A percentile compares a stretch with the other conserved stretches of the same genome.
These are phyloP conservation scores for Microplitis demolitor DNA, from an alignment of 1,140 invertebrate genomes.

Conservation along the genomic window DNA sequence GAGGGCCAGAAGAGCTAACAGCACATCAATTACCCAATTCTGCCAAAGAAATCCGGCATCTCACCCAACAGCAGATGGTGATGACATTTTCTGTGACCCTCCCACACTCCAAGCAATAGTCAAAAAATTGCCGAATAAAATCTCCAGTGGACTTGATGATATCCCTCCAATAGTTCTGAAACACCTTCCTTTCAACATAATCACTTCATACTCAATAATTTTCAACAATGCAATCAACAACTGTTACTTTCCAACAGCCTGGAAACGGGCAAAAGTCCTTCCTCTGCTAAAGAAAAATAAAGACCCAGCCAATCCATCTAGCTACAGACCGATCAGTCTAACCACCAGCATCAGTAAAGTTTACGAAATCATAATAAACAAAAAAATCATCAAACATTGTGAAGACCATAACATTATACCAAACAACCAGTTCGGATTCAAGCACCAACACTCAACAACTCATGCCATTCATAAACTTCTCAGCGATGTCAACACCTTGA, in stretches of 20 bases:
- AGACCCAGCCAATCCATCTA: conserved; percentile 8
- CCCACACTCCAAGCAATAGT: no score
- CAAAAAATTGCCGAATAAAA: conserved; percentile 16
- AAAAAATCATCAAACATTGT: not conserved
- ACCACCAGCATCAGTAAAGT: conserved; percentile 35
- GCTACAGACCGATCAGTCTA: conserved; percentile 36
- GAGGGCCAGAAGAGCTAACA: no score
- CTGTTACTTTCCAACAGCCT: conserved; percentile 25
- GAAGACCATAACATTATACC: not conserved
- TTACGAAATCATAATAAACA: conserved; percentile 29
- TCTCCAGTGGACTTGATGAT: conserved; percentile 20
- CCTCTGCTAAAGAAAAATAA: conserved; percentile 33
- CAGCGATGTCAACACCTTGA: no score
- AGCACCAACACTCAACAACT: not conserved
- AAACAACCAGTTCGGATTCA: no score
- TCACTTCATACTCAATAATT: conserved; percentile 4
- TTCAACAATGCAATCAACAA: conserved; percentile 29
- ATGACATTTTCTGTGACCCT: no score
- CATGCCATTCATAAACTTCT: not conserved
- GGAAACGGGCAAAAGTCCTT: conserved; percentile 34
- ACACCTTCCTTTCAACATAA: conserved; percentile 5
- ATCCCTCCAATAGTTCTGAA: conserved; percentile 26
- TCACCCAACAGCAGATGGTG: no score
- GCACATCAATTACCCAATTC: no score
- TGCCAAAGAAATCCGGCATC: no score